Evolutionary conservation across 1,140 invertebrate species (phyloP).

Genomic region (Platorchestia sp.): DNA sequence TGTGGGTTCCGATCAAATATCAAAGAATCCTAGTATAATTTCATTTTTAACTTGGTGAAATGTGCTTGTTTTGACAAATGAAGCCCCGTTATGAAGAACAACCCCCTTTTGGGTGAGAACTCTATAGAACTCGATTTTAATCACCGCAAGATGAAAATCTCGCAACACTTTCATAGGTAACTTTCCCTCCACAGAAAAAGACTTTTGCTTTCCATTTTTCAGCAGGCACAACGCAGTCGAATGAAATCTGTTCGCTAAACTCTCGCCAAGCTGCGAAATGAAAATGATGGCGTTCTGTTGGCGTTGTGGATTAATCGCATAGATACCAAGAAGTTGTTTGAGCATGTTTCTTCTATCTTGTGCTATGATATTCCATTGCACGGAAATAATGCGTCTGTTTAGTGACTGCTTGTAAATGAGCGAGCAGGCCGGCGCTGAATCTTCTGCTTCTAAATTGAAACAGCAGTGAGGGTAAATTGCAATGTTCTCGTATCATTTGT

Average conservation of each 20-base stretch:
- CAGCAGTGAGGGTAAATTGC: not conserved
- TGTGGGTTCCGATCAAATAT: not conserved
- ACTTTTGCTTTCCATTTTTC: not conserved
- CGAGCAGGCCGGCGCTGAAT: not conserved
- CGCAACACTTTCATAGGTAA: not conserved
- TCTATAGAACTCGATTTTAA: not conserved
- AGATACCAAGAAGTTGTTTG: not conserved
- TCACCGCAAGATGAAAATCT: not conserved
- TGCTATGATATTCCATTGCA: not conserved
- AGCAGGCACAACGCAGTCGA: not conserved
- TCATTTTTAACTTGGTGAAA: not conserved
- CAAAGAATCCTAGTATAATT: not conserved
- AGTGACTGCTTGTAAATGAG: not conserved
- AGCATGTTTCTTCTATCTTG: not conserved
- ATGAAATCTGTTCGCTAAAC: not conserved
- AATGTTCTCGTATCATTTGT: no score
- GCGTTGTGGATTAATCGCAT: not conserved
- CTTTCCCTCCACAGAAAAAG: not conserved
- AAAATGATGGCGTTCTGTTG: not conserved
- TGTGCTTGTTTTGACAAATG: not conserved
- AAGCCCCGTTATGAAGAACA: not conserved
- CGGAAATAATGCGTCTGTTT: not conserved
- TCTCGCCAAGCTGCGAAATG: not conserved
- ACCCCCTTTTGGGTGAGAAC: not conserved
- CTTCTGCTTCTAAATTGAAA: not conserved